Conservation (phyloP, 2,797 vertebrate species). For the Myiothlypis coronata region DNA sequence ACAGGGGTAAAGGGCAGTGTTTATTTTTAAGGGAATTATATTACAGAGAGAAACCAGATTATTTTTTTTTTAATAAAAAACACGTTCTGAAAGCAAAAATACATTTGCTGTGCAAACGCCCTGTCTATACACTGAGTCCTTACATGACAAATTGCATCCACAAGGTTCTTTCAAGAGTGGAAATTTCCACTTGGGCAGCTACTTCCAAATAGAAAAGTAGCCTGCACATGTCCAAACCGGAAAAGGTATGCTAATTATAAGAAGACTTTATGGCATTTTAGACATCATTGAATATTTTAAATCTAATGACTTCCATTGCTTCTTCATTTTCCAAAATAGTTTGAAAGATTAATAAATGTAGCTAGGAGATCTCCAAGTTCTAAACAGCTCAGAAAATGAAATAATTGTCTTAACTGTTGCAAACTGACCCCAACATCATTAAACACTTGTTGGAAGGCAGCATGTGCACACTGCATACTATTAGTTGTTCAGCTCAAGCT, state of each 20-base stretch:
- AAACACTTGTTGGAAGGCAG: conserved; percentile 66
- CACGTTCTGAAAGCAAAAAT: neutral
- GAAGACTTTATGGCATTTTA: neutral
- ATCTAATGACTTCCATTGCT: neutral
- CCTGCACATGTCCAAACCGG: neutral
- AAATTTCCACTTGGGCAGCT: neutral
- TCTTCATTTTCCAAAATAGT: conserved; percentile 28
- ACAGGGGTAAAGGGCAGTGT: conserved; percentile 19
- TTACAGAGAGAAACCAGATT: conserved; percentile 26
- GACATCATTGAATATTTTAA: neutral
- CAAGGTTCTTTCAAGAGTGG: neutral
- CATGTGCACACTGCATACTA: conserved; percentile 33
- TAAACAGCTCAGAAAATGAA: conserved; percentile 52
- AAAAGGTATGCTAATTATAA: neutral
- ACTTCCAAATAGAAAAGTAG: neutral
- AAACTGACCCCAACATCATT: conserved; percentile 62
- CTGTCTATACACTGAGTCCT: neutral
- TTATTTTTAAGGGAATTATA: conserved; percentile 13
- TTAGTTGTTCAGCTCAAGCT: conserved; percentile 66
- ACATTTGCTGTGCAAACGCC: neutral
- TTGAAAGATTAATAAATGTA: conserved; percentile 33
- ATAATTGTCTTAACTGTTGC: conserved; percentile 44
- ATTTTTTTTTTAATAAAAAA: conserved; percentile 13
- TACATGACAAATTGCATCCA: neutral
- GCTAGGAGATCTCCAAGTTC: conserved; percentile 27